phyloP scores from a whole-genome alignment of 2,113 vertebrate genomes.

The Paramormyrops kingsleyae region DNA sequence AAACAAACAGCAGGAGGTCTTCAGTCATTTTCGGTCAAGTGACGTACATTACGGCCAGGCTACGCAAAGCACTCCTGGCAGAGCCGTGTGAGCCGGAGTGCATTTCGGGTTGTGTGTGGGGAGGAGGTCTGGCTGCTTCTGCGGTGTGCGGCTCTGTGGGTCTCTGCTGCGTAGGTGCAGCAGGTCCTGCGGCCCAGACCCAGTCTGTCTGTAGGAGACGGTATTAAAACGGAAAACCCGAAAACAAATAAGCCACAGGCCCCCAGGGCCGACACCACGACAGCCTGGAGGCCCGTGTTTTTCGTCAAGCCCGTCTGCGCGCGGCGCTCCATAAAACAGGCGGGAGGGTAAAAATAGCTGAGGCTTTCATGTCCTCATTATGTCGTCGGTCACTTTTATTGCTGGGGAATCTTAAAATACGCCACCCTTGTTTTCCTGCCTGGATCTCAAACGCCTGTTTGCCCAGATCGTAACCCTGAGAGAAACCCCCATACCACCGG shows the following conservation, averaged over 20 bases:
- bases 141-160: constrained; percentile 33
- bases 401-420: constrained; percentile 36
- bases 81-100: not conserved
- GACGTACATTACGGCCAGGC: not conserved
- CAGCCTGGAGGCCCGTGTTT: not conserved
- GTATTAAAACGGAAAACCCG: constrained; percentile 51
- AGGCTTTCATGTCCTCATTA: constrained; percentile 32
- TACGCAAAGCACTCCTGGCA: not conserved
- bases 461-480: not conserved
- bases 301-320: not conserved
- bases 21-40: not conserved
- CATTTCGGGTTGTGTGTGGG: not conserved
- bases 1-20: not conserved
- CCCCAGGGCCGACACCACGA: constrained; percentile 11
- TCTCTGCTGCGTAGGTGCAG: constrained; percentile 43
- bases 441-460: not conserved
- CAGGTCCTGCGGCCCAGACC: constrained; percentile 48
- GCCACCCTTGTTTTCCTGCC: constrained; percentile 28
- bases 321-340: constrained; percentile 32
- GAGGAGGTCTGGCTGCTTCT: constrained; percentile 19
- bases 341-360: constrained; percentile 44
- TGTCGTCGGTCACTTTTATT: constrained; percentile 33
- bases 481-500: not conserved
- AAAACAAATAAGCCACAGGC: constrained; percentile 37
- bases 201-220: constrained; percentile 52